Evolutionary conservation across 2,888 invertebrate species (phyloP), one percentile per base, ranked within the genome.

Genomic region (Alsophila aescularia): DNA sequence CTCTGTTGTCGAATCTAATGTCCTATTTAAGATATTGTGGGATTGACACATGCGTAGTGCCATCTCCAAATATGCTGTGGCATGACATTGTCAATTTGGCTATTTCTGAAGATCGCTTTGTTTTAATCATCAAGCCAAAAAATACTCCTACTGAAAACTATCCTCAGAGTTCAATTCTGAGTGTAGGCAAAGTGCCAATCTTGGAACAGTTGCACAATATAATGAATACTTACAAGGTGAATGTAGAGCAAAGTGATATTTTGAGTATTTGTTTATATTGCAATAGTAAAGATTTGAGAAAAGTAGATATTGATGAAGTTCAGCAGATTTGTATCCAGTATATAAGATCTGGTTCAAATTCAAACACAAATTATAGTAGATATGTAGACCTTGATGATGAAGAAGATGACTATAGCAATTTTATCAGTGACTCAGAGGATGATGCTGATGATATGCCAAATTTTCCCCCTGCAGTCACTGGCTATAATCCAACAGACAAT

Each of bases 211-310:
- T 96, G 24, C 81, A 91, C 52, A 94, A 95, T 79, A 93, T 96
- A 43, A 78, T 96, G 29, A 84, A 84, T 43, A 92, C 93, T 75
- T 96, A 94, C 76, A 94, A 94, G 73, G 90, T 97, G 52, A 76
- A 79, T 36, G 90, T 96, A 41, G 92, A 90, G 24, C 90, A 93
- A 73, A 90, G 90, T 58, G 93, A 96, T 81, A 92, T 96, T 58
- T 94, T 96, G 70, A 95, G 93, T 69, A 91, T 95, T 66, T 97
- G 97, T 82, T 93, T 94, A 82, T 94, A 94, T 81, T 92, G 93
- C 77, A 92, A 92, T 71, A 72, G 75, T 34, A 77, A 68, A 55
- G 72, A 79, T 54, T 66, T 90, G 60, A 85, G 62, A 58, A 79
- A 70, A 56, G 52, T 89, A 24, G 63, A 67, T 59, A 48, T 67